Base-by-base conservation (phyloP, 2,113 vertebrate genomes). In the Nanorana parkeri region DNA sequence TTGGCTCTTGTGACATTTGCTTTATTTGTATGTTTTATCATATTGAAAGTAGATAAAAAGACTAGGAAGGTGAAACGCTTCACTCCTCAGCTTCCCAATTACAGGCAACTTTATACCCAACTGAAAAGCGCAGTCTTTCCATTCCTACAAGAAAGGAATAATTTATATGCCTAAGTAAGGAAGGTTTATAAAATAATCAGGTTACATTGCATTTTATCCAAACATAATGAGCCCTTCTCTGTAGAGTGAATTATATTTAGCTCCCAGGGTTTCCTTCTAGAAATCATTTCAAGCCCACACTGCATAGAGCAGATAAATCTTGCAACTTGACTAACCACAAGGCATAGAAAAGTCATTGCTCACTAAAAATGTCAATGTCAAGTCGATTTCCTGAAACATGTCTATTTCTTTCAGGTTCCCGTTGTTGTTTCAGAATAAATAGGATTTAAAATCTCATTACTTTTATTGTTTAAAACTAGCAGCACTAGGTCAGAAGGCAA, bases 401-500 rank as follows among this genome's bases (percentile, higher is more conserved):
- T 85, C 87, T 86, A 84, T 83, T 85, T 85, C 80, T 86, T 86
- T 84, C 82, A 78, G 84, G 84, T 86, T 88, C 86, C 86, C 87
- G 84, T 88, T 85, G 84, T 88, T 89, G 86, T 89, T 88, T 84
- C 74, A 77, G 84, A 89, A 87, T 85, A 91, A 89, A 87, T 86
- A 80, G 78, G 84, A 81, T 82, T 86, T 84, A 87, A 89, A 90
- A 88, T 88, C 87, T 89, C 90, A 90, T 89, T 88, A 89, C 85
- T 88, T 86, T 86, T 86, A 89, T 90, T 89, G 88, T 89, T 90
- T 89, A 85, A 88, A 89, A 86, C 55, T 82, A 86, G 82, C 68
- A 15, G 0, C 76, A 77, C 16, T 66, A 69, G 89, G 89, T 88
- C 86, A 85, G 81, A 69, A 89, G 88, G 88, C 83, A 90, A 86